Evolutionary conservation across 2,113 vertebrate genomes (phyloP), one percentile per base, ranked within the genome.

Genomic region (Egretta garzetta): DNA sequence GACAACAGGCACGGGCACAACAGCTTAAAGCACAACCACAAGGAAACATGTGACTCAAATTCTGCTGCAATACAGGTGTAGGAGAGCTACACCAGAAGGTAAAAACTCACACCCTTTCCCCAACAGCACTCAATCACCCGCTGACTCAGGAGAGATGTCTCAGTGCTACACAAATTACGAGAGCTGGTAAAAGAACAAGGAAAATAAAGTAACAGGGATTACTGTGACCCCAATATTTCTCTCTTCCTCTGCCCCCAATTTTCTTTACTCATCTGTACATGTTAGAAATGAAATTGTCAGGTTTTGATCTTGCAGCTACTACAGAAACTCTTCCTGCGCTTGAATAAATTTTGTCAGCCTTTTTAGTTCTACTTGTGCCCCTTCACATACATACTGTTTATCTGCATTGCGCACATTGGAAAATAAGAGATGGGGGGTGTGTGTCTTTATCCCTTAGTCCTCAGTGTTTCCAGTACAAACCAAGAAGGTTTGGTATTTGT

Each of bases 261-360:
- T 86, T 91, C 80, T 94, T 96, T 95, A 94, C 74, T 96, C 81
- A 80, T 95, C 91, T 76, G 28, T 77, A 88, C 24, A 7, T 19
- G 62, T 58, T 80, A 95, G 45, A 92, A 96, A 96, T 91, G 66
- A 93, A 97, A 93, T n/a, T 91, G 90, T 93, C 91, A 94, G 73
- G 62, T 91, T 97, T 96, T 91, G 81, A 97, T 94, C 84, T 96
- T 7, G 14, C 91, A 96, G 66, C 74, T 96, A 82, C 74, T 90
- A 91, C 39, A 91, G 84, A 93, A 95, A 76, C 55, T 91, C 70
- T 6, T 93, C 55, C 70, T 50, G 80, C 0, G 0, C 62, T 64
- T 76, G 71, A 96, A 91, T 80, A 95, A 64, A 82, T 91, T 73
- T 49, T 73, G 49, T 60, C 91, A 85, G 85, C 41, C 58, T 95